phyloP scores from a whole-genome alignment of 2,797 vertebrate species.

The Coracias cyanogaster region DNA sequence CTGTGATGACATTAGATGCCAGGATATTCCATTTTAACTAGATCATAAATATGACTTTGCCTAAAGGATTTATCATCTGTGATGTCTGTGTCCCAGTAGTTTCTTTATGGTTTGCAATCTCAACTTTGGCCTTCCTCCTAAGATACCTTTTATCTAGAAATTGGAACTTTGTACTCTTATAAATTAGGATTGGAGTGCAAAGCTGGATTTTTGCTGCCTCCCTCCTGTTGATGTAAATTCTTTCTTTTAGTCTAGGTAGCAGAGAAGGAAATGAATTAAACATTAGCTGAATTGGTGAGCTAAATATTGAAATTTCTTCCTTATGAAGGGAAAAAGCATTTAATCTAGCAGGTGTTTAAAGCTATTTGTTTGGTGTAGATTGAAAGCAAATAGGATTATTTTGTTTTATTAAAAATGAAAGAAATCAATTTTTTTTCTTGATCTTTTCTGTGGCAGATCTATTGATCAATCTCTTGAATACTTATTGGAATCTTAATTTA shows the following conservation, averaged over 20 bases:
- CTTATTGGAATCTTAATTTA: background rate
- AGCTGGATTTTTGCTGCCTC: slow-evolving; percentile 2
- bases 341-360: slow-evolving; percentile 26
- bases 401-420: background rate
- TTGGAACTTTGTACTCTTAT: background rate
- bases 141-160: background rate
- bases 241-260: slow-evolving; percentile 44
- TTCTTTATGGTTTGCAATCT: background rate
- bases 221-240: slow-evolving; percentile 35
- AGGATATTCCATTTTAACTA: slow-evolving; percentile 31
- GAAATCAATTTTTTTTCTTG: background rate
- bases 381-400: slow-evolving; percentile 11
- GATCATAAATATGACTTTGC: slow-evolving; percentile 40
- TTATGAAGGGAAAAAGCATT: slow-evolving; percentile 3
- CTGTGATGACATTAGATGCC: background rate
- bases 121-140: background rate
- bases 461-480: background rate
- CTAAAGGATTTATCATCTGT: slow-evolving; percentile 17
- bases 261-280: slow-evolving; percentile 60
- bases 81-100: background rate
- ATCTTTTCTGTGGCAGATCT: background rate
- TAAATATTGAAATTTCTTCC: slow-evolving; percentile 26
- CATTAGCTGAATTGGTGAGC: slow-evolving; percentile 20
- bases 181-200: slow-evolving; percentile 18
- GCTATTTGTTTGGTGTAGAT: background rate